phyloP scores from a whole-genome alignment of 1,140 invertebrate species.

The Drosophila kanapiae region DNA sequence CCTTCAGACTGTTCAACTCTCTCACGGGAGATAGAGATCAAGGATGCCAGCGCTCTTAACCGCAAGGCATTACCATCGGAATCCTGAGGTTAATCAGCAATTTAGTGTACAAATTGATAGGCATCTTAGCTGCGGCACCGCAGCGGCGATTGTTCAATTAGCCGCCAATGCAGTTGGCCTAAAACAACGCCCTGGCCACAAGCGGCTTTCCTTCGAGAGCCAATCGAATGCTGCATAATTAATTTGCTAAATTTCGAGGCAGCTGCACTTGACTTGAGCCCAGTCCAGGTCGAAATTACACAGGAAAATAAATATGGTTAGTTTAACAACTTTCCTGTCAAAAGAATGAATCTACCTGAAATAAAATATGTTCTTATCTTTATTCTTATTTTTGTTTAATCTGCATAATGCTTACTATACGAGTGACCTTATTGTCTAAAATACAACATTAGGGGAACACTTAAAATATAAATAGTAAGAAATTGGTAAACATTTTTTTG shows the following conservation, averaged over 20 bases:
- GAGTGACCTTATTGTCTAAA: not conserved
- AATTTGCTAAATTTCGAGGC: conserved; percentile 60
- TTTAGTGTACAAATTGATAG: conserved; percentile 79
- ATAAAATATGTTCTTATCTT: not conserved
- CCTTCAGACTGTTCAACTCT: not conserved
- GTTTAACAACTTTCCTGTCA: not conserved
- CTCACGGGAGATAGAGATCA: not conserved
- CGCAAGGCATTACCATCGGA: conserved; percentile 51
- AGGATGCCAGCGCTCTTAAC: conserved; percentile 13
- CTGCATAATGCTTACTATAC: not conserved
- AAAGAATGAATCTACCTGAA: rapidly evolving
- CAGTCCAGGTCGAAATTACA: conserved; percentile 36
- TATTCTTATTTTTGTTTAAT: not conserved
- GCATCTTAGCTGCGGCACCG: conserved; percentile 38
- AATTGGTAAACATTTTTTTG: not conserved
- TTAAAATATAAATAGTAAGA: not conserved
- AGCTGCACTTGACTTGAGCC: conserved; percentile 44
- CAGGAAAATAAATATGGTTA: not conserved
- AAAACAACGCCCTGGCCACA: conserved; percentile 56
- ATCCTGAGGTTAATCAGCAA: conserved; percentile 73
- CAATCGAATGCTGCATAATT: conserved; percentile 71
- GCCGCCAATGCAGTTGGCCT: conserved; percentile 47
- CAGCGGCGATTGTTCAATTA: conserved; percentile 60
- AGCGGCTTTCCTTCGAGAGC: conserved; percentile 61
- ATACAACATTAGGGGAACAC: no score